These are phyloP conservation scores for Chanos chanos DNA, from an alignment of 2,797 vertebrate species.

Conservation along the genomic window DNA sequence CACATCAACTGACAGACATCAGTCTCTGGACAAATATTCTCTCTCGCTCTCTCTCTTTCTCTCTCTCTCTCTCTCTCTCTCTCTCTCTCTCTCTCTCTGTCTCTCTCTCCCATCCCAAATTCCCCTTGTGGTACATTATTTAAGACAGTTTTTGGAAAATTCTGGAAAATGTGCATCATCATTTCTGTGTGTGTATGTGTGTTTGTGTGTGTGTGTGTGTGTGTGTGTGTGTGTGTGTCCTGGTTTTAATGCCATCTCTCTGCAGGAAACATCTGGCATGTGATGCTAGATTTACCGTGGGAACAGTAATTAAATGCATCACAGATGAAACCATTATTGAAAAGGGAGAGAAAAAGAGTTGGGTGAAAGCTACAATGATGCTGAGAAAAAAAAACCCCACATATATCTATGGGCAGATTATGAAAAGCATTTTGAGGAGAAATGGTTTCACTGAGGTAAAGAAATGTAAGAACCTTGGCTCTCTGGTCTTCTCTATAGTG, in stretches of 20 bases:
- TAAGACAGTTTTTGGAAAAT: conserved; percentile 24
- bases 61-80: not conserved
- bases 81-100: not conserved
- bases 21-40: not conserved
- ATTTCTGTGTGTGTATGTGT: conserved; percentile 31
- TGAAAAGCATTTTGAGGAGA: too few species aligned
- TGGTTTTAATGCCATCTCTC: conserved; percentile 52
- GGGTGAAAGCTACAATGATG: not conserved
- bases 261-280: conserved; percentile 69
- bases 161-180: conserved; percentile 30
- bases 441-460: too few species aligned
- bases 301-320: conserved; percentile 40
- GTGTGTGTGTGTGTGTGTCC: conserved; percentile 21
- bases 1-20: not conserved
- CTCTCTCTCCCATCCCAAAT: too few species aligned
- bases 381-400: conserved; percentile 11
- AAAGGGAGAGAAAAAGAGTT: conserved; percentile 19
- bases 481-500: too few species aligned
- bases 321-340: conserved; percentile 37
- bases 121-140: too few species aligned
- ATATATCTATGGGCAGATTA: too few species aligned
- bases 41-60: not conserved
- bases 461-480: too few species aligned
- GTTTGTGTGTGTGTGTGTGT: too few species aligned
- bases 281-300: conserved; percentile 64